Percentiles rank a stretch among this genome's conserved stretches.
Conservation (phyloP, 2,888 invertebrate species). For the Platycheirus rosarum region DNA sequence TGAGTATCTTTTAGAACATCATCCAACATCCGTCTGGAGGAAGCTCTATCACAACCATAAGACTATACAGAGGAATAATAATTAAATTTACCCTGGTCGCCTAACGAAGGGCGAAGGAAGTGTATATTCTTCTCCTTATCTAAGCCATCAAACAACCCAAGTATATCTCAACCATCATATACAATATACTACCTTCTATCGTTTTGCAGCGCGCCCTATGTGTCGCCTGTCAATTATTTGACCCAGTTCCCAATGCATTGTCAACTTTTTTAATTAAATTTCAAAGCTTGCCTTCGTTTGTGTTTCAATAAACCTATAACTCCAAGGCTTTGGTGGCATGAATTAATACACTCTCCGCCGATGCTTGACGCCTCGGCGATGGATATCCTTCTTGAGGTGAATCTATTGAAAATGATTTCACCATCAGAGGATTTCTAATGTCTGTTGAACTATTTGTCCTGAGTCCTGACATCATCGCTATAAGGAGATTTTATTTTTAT, state of each 20-base stretch:
- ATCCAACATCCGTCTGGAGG: slow-evolving; percentile 15
- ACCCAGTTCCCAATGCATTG: slow-evolving; percentile 65
- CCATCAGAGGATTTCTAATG: neutral
- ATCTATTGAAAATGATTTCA: slow-evolving; percentile 31
- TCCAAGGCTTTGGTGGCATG: slow-evolving; percentile 11
- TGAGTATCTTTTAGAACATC: slow-evolving; percentile 49
- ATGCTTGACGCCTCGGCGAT: neutral
- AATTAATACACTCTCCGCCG: slow-evolving; percentile 8
- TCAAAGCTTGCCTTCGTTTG: slow-evolving; percentile 46
- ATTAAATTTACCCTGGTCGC: slow-evolving; percentile 48
- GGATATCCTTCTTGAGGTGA: slow-evolving; percentile 4
- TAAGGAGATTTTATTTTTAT: slow-evolving; percentile 17
- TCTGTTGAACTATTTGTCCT: slow-evolving; percentile 14
- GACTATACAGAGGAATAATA: slow-evolving; percentile 46
- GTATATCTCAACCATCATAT: neutral
- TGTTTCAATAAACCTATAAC: slow-evolving; percentile 33
- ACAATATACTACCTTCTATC: too few relatives aligned
- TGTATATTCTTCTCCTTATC: neutral
- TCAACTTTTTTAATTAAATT: slow-evolving; percentile 71
- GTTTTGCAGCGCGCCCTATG: neutral
- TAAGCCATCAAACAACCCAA: neutral
- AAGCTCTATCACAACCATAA: slow-evolving; percentile 14
- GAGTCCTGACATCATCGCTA: slow-evolving; percentile 27
- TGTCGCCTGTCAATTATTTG: slow-evolving; percentile 65
- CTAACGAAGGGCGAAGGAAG: slow-evolving; percentile 6